Base-by-base conservation (phyloP, 1,140 invertebrate genomes). In the Stegodyphus dumicola region DNA sequence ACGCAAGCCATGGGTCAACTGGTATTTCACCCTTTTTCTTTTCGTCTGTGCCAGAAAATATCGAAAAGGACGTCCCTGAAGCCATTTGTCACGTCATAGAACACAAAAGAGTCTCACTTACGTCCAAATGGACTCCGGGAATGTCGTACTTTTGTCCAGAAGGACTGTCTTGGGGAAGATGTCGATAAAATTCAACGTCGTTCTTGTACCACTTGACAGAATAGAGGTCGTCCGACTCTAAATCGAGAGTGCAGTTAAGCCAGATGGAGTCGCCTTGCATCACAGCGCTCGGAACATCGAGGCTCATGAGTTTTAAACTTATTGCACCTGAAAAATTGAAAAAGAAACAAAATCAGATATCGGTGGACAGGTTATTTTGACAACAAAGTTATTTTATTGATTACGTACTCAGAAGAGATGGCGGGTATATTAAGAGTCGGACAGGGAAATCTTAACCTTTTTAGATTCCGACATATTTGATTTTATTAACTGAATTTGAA, bases 161-260 rank as follows among this genome's bases (percentile, higher is more conserved):
- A 52, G 76, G 66, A 10, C 11, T 33, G 17, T 78, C 53, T 51
- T 64, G 60, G 53, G 71, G 65, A 33, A 87, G 53, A 67, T 80
- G 85, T 64, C 87, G 49, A 73, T 87, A 88, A 80, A 88, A 87
- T 56, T 88, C 88, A 7, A 88, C 83, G 66, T 88, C 85, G 67
- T 88, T 88, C 76, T 88, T 88, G 79, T 88, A 88, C 88, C 88
- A 88, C 77, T 88, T 88, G 49, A 91, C 90, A 15, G 90, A 90
- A 86, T 91, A 91, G 70, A 91, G 86, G 7, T 87, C 78, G 77
- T 91, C 90, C 7, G 87, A 87, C 87, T 91, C 90, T 53, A 91
- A 85, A 87, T 91, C 90, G 79, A 90, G 91, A 65, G 90, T 88
- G 84, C 91, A 91, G 48, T 89, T 89, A 52, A 91, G 86, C 78